Evolutionary conservation across 2,888 invertebrate species (phyloP), one percentile per base, ranked within the genome.

Genomic region (Palloptera scutellata): DNA sequence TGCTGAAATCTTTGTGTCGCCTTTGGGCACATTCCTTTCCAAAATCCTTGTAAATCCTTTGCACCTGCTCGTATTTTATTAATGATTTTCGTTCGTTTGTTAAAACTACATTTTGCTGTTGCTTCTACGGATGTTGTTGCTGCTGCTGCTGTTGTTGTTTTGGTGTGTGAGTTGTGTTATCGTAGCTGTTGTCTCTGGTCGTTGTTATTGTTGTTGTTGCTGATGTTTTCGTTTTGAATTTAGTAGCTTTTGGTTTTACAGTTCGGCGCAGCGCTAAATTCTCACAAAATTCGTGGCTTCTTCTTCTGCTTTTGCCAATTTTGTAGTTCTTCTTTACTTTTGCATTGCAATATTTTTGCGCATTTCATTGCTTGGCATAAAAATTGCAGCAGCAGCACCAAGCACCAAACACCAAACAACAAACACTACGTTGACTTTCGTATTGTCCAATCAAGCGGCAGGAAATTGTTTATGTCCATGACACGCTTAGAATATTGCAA

Each of bases 391-490:
- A 42, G 64, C 20, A 40, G 57, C 64, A 52, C 20, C 19, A 8
- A 40, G 20, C 41, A 13, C 48, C 48, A 57, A 48, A 48, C 55
- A 40, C 12, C 55, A n/a, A 55, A n/a, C 15, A 40, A 13, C 20
- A 11, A 45, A n/a, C 17, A 11, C 53, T 8, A 12, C 64, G 53
- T 41, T 53, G 40, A 48, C 64, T 30, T 55, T 41, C 48, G 40
- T 40, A 57, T 64, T 51, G 57, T 64, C 64, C 64, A 64, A 64
- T 64, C 64, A 64, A 64, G 64, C 58, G 64, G 64, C 64, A 64
- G 64, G 64, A 64, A 64, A 64, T 64, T 64, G 64, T 64, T 64
- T 64, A 64, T 58, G 64, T 64, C 59, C 64, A 64, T 64, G 64
- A 58, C 64, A 64, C 64, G 64, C 58, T 64, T 64, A 64, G 58